Conservation (phyloP, 2,888 invertebrate species). For the Oxyteleia sp. region DNA sequence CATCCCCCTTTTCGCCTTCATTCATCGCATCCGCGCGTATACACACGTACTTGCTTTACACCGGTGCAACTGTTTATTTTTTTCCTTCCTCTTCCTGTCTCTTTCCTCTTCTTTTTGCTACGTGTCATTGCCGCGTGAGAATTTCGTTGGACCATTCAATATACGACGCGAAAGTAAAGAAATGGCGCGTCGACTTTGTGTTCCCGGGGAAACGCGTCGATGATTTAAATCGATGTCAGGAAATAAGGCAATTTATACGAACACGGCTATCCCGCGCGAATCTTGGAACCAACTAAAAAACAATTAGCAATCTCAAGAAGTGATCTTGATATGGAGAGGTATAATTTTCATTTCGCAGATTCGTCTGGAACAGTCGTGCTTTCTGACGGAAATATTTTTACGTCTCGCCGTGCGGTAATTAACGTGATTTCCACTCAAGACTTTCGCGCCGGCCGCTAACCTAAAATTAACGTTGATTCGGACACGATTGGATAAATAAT, state of each 20-base stretch:
- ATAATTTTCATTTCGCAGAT: slow-evolving; percentile 13
- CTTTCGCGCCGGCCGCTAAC: too few relatives aligned
- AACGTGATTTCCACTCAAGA: neutral
- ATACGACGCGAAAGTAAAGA: slow-evolving; percentile 1
- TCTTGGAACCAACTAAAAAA: slow-evolving; percentile 13
- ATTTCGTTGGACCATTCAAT: slow-evolving; percentile 1
- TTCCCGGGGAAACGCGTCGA: neutral
- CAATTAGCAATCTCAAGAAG: slow-evolving; percentile 16
- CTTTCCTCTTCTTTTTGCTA: slow-evolving; percentile 16
- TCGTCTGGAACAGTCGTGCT: neutral
- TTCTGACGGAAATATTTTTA: slow-evolving; percentile 6
- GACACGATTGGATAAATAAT: too few relatives aligned
- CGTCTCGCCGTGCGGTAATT: neutral
- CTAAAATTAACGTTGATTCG: too few relatives aligned
- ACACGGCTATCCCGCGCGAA: slow-evolving; percentile 1
- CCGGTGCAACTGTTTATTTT: neutral
- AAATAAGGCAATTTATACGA: slow-evolving; percentile 26
- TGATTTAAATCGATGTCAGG: slow-evolving; percentile 2
- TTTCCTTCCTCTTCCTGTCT: slow-evolving; percentile 5
- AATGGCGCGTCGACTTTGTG: neutral
- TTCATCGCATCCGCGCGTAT: slow-evolving; percentile 39
- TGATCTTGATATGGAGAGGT: slow-evolving; percentile 20
- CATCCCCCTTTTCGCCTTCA: slow-evolving; percentile 18
- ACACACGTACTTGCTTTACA: slow-evolving; percentile 17
- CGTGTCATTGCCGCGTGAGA: slow-evolving; percentile 19